Evolutionary conservation across 1,140 invertebrate genomes (phyloP).

Genomic region (Acromyrmex echinatior): DNA sequence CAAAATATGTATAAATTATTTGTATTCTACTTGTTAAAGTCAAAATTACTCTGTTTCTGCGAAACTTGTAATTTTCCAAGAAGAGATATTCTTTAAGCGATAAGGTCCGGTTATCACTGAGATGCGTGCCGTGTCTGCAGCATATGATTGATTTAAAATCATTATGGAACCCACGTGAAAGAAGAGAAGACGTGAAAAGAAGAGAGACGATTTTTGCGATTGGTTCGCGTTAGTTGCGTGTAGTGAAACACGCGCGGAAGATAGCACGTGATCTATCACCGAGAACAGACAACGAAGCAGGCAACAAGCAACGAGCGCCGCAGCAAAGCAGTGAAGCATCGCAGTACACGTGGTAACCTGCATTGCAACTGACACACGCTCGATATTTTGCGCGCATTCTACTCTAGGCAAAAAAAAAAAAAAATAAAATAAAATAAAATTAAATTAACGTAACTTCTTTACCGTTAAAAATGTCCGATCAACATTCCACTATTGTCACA

Average conservation of each 20-base stretch:
- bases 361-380: conserved; percentile 31
- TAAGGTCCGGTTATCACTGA: not conserved
- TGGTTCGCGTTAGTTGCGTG: conserved; percentile 36
- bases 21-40: not conserved
- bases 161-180: not conserved
- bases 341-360: conserved; percentile 10
- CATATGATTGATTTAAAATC: conserved; percentile 36
- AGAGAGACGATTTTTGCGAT: conserved; percentile 37
- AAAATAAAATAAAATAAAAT: no score
- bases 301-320: conserved; percentile 17
- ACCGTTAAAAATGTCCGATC: conserved; percentile 18
- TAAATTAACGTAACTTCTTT: conserved; percentile 25
- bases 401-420: not conserved
- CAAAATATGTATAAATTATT: not conserved
- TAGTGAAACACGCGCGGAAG: conserved; percentile 32
- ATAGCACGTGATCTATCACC: conserved; percentile 55
- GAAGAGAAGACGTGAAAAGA: not conserved
- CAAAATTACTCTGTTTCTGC: not conserved
- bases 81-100: not conserved
- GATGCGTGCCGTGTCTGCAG: not conserved
- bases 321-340: conserved; percentile 11
- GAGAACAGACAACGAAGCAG: conserved; percentile 45
- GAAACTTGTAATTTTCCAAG: not conserved
- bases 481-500: conserved; percentile 23
- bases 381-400: conserved; percentile 32